Conservation (phyloP, 2,888 invertebrate species). For the Thera britannica region DNA sequence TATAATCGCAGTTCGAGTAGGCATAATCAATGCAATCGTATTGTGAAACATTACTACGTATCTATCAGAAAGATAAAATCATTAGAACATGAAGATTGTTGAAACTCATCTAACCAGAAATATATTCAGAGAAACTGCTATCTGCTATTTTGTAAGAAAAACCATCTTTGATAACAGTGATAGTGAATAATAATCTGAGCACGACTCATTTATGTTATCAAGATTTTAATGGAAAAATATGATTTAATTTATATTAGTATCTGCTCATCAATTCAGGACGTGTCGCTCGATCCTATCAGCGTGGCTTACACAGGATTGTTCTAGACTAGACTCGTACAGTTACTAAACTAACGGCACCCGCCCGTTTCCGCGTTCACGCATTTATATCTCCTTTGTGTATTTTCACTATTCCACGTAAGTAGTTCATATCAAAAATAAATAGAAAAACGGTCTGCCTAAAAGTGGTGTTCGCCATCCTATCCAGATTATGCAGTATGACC, state of each 20-base stretch:
- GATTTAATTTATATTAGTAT: constrained; percentile 3
- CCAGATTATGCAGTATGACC: too few relatives aligned
- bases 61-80: constrained; percentile 16
- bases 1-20: too few relatives aligned
- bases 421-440: constrained; percentile 1
- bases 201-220: constrained; percentile 23
- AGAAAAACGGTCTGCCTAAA: neutral
- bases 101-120: constrained; percentile 2
- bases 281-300: constrained; percentile 72
- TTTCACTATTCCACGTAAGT: constrained; percentile 43
- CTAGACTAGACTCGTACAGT: constrained; percentile 79
- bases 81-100: neutral
- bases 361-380: constrained; percentile 77
- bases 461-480: too few relatives aligned
- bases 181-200: constrained; percentile 16
- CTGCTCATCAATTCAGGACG: constrained; percentile 73
- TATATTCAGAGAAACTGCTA: constrained; percentile 19
- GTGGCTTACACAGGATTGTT: constrained; percentile 72
- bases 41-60: constrained; percentile 19
- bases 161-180: constrained; percentile 18
- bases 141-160: constrained; percentile 22
- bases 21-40: neutral
- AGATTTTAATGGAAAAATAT: constrained; percentile 11
- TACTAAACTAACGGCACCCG: constrained; percentile 73
- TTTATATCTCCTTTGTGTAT: constrained; percentile 64